Conservation (phyloP, 2,797 vertebrate species). For the Melopsittacus undulatus region DNA sequence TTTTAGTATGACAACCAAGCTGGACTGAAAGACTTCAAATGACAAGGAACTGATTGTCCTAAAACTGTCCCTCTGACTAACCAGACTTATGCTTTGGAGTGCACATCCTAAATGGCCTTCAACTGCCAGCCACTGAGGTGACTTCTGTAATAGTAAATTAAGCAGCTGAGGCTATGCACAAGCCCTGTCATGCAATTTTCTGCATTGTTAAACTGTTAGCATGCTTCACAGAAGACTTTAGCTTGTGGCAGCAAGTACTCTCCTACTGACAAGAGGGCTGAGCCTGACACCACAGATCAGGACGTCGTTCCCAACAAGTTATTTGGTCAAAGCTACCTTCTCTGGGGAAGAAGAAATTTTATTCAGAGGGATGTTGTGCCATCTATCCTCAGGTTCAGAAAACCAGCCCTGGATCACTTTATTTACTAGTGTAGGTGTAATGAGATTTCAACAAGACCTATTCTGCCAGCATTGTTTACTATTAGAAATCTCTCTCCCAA, state of each 20-base stretch:
- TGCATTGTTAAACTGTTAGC: background rate
- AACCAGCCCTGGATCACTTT: background rate
- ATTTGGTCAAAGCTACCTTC: background rate
- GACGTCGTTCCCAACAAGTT: background rate
- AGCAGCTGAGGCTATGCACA: background rate
- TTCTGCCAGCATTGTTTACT: conserved; percentile 43
- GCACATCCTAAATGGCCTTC: background rate
- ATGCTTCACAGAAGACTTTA: background rate
- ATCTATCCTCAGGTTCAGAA: background rate
- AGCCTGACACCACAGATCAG: background rate
- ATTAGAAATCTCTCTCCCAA: conserved; percentile 4
- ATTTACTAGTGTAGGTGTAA: conserved; percentile 52
- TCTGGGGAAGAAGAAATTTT: background rate
- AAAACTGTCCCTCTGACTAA: background rate
- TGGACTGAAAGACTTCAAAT: background rate
- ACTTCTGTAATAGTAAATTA: background rate
- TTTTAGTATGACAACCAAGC: background rate
- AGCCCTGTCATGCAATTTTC: background rate
- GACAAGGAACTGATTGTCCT: background rate
- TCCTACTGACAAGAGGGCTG: background rate
- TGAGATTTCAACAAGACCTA: background rate
- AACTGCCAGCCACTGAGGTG: background rate
- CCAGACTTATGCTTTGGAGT: background rate
- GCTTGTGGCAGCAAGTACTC: background rate
- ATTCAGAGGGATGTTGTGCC: background rate